Percentiles rank a stretch among this genome's conserved stretches.
These are phyloP conservation scores for Takifugu rubripes DNA, from an alignment of 2,797 vertebrate species.

Conservation along the genomic window DNA sequence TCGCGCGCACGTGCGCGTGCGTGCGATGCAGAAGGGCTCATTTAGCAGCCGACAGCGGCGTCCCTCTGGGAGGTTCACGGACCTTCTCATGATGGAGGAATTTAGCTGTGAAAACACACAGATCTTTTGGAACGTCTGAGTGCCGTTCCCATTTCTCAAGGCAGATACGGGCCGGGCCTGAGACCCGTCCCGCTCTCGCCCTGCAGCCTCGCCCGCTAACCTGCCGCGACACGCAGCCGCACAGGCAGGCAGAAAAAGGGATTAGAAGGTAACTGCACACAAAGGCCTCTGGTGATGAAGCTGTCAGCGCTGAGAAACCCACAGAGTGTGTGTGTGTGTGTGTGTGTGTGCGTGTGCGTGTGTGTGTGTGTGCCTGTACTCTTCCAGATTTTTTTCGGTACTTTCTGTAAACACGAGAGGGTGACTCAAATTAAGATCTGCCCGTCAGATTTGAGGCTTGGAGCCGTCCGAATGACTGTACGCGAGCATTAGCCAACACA, in stretches of 20 bases:
- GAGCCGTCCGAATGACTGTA: too few species aligned
- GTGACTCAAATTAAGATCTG: conserved; percentile 7
- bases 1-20: conserved; percentile 35
- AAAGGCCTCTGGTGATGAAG: conserved; percentile 38
- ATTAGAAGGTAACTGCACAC: conserved; percentile 44
- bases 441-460: too few species aligned
- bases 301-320: conserved; percentile 40
- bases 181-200: conserved; percentile 59
- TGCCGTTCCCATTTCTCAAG: conserved; percentile 60
- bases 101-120: conserved; percentile 51
- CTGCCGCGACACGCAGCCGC: conserved; percentile 55
- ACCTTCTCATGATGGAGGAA: conserved; percentile 34
- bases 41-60: too few species aligned
- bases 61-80: conserved; percentile 16
- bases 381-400: conserved; percentile 1
- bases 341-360: too few species aligned
- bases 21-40: too few species aligned
- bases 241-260: conserved; percentile 46
- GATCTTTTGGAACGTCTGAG: conserved; percentile 57
- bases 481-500: too few species aligned
- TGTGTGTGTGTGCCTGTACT: neutral
- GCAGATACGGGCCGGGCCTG: conserved; percentile 50
- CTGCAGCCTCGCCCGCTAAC: conserved; percentile 62
- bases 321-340: conserved; percentile 9
- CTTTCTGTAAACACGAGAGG: conserved; percentile 25